phyloP scores from a whole-genome alignment of 2,797 vertebrate genomes.

The Nannoperca australis region DNA sequence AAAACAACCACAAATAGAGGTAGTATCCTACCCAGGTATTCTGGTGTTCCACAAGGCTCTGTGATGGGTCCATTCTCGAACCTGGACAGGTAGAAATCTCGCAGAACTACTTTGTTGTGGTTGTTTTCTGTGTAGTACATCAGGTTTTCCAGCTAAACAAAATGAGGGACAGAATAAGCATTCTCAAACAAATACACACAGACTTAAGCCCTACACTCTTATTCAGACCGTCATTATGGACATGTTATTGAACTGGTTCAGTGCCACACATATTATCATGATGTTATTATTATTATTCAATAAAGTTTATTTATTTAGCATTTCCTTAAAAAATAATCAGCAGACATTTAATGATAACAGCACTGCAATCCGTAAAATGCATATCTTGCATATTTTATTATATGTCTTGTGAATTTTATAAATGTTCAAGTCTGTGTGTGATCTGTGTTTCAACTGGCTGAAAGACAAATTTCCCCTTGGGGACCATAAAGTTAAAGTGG shows the following conservation, averaged over 20 bases:
- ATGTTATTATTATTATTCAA: no score
- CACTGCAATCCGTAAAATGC: background rate
- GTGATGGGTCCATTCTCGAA: conserved; percentile 92
- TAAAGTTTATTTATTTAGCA: no score
- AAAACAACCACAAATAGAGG: conserved; percentile 3
- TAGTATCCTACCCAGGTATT: conserved; percentile 86
- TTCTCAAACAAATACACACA: conserved; percentile 4
- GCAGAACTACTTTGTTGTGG: conserved; percentile 90
- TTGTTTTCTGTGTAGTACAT: conserved; percentile 87
- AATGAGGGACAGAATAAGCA: background rate
- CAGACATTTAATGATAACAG: background rate
- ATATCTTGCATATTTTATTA: background rate
- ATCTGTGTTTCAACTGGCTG: background rate
- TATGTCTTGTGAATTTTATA: background rate
- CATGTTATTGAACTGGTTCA: background rate
- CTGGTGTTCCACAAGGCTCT: conserved; percentile 91
- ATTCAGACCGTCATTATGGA: background rate
- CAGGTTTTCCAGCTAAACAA: conserved; percentile 80
- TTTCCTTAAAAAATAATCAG: background rate
- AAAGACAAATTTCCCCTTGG: background rate
- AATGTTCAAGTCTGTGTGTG: background rate
- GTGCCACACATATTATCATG: background rate
- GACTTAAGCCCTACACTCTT: background rate
- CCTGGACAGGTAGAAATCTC: conserved; percentile 91
- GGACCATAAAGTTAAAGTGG: no score